Base-by-base conservation (phyloP, 2,797 vertebrate genomes). In the Rhynchonycteris naso region DNA sequence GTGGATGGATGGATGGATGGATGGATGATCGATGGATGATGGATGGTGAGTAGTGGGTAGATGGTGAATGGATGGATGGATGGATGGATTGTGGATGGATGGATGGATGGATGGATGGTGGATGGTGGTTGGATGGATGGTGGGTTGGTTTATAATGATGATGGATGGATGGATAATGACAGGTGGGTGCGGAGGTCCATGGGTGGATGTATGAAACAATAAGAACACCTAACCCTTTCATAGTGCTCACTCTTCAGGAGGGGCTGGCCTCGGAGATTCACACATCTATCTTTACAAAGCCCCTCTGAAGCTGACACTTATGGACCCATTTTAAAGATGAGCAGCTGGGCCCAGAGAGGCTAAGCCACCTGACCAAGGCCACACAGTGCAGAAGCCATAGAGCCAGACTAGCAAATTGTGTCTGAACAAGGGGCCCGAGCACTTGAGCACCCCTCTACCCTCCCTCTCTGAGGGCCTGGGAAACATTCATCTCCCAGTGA, bases 361-460 rank as follows among this genome's bases (percentile, higher is more conserved):
- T 21, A 30, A 28, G n/a, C 75, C 58, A 52, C 56, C 58, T 5
- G 14, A 14, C 54, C 10, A 26, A 58, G 28, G 10, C 68, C 68
- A 58, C 74, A 33, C 16, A 33, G 56, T 7, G 50, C 11, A 0
- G 52, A 43, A 52, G 69, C 5, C 0, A 0, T 4, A 24, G 22
- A 35, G 10, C 52, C 21, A 16, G 56, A 35, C 61, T n/a, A 1
- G 11, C 15, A 16, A 9, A 38, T 1, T 5, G 1, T 11, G 14
- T 18, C 19, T 72, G 58, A 7, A 1, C 28, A 33, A 11, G 1
- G 22, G 21, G n/a, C 1, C 24, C 0, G 0, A 0, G 19, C 26
- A 24, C 81, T 4, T 50, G 7, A 7, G 80, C 13, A 0, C 50
- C 26, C 15, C 58, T 43, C 35, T 11, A 10, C 24, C 19, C 35